phyloP scores from a whole-genome alignment of 92 coral and sea anemone genomes.

The Hydrozoanthus gracilis region DNA sequence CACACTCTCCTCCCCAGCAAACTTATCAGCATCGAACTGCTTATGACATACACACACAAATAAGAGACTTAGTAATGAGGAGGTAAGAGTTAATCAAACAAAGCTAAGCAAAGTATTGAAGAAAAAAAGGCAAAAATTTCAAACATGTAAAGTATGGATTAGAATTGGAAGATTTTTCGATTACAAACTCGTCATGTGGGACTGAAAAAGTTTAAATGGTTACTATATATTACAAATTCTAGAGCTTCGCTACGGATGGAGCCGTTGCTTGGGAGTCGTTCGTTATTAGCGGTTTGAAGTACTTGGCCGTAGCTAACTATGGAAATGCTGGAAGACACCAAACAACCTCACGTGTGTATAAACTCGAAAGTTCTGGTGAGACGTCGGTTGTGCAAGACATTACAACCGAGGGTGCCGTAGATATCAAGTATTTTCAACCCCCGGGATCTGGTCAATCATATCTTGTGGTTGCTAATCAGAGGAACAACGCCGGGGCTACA shows the following conservation, averaged over 20 bases:
- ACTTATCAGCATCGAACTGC: background rate
- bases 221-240: background rate
- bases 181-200: background rate
- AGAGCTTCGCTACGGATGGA: constrained; percentile 87
- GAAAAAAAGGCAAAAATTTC: too few species aligned
- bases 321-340: constrained; percentile 84
- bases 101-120: too few species aligned
- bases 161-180: too few species aligned
- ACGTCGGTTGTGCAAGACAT: constrained; percentile 76
- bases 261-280: constrained; percentile 85
- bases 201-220: background rate
- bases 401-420: constrained; percentile 84
- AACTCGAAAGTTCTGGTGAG: constrained; percentile 64
- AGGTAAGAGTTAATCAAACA: too few species aligned
- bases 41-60: too few species aligned
- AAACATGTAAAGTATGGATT: too few species aligned
- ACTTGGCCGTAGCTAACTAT: constrained; percentile 90
- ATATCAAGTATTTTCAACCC: constrained; percentile 79
- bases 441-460: constrained; percentile 64
- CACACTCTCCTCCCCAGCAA: background rate
- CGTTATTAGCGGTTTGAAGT: constrained; percentile 60
- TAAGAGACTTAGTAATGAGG: too few species aligned
- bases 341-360: constrained; percentile 78
- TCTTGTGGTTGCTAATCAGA: constrained; percentile 82
- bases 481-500: constrained; percentile 73